Evolutionary conservation across 2,797 vertebrate species (phyloP), one percentile per base, ranked within the genome.

Genomic region (Dicrostonyx torquatus): DNA sequence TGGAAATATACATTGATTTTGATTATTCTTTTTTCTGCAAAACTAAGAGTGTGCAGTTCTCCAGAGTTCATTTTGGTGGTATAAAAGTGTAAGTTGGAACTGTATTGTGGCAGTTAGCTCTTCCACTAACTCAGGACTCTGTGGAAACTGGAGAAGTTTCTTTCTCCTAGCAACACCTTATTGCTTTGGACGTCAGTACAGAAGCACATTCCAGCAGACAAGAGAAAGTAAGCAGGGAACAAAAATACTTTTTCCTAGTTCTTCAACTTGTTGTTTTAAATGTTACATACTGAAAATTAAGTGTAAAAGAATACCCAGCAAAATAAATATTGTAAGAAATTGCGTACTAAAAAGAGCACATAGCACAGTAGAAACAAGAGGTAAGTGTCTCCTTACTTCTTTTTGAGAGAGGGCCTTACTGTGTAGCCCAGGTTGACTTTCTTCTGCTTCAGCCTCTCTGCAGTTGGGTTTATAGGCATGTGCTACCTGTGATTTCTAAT

Each of bases 241-340:
- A 83, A 79, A 93, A 91, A n/a, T 72, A 40, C 45, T 53, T 96
- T 83, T 79, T 79, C 72, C 68, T 89, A 22, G 37, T 76, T 94
- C 55, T 89, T 90, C 40, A 80, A 60, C 43, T 43, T 55, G 6
- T 91, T 94, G 50, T 85, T 96, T 95, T 83, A 94, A 96, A 87
- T 53, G 6, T 73, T 62, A 90, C 78, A 20, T 76, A 83, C 73
- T 88, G 17, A 93, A 94, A 94, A 90, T 78, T 93, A 94, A 96
- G 72, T 84, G 31, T 94, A 53, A 96, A 93, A 92, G 76, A 70
- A 2, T 73, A 37, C 31, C 7, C 34, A 13, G 20, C 37, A 34
- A 94, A 80, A 94, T 94, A 93, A 89, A 13, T 89, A 78, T 87
- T 94, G 68, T 0, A 92, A 53, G 40, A 96, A 93, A 80, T 68